Percentiles rank a stretch among this genome's conserved stretches.
phyloP scores from a whole-genome alignment of 2,113 vertebrate genomes.

The Xerus inauris region DNA sequence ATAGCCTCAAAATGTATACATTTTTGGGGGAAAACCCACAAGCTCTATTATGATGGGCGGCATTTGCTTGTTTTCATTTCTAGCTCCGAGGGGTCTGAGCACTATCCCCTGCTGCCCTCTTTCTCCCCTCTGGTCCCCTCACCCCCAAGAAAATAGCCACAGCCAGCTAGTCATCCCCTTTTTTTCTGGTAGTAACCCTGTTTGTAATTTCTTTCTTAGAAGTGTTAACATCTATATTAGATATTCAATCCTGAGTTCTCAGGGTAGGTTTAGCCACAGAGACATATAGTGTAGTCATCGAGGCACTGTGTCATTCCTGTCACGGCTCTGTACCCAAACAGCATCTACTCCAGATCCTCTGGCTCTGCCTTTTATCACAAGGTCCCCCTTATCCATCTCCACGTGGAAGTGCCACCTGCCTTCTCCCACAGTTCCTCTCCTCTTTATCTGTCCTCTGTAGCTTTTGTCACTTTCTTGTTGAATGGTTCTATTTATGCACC shows the following conservation, averaged over 20 bases:
- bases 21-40: neutral
- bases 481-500: neutral
- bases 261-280: neutral
- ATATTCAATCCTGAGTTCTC: neutral
- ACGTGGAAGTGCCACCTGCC: neutral
- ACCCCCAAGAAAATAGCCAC: neutral
- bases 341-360: neutral
- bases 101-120: fast-evolving
- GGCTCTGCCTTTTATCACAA: neutral
- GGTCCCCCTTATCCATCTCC: neutral
- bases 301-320: neutral
- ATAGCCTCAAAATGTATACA: fast-evolving
- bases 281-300: neutral
- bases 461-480: neutral
- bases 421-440: neutral
- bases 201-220: neutral
- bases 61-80: neutral
- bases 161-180: neutral
- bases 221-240: neutral
- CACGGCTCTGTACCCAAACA: neutral
- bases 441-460: neutral
- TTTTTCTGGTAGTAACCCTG: neutral
- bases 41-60: neutral
- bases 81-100: neutral
- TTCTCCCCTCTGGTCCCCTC: neutral